Base-by-base conservation (phyloP, 2,797 vertebrate genomes). In the Pangasius djambal region DNA sequence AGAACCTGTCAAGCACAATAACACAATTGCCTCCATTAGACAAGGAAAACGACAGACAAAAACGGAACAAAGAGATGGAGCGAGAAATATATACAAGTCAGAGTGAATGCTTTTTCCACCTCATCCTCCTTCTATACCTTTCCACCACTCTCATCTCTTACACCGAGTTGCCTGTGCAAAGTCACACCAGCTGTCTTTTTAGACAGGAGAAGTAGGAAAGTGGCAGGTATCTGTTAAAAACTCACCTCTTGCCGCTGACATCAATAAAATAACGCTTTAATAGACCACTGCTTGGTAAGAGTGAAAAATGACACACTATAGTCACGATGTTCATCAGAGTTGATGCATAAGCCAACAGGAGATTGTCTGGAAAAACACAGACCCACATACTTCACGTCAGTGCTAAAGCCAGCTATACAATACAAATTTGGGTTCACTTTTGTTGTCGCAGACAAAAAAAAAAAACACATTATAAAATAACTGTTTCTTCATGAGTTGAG, bases 1-100 rank as follows among this genome's bases (percentile, higher is more conserved):
- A 97, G 97, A 97, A 96, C 94, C 97, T 97, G 97, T 97, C 97
- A 97, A 96, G 97, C 94, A 96, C 94, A 95, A 97, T 97, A 96
- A 91, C 95, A 97, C 94, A 95, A 96, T 95, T 95, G 94, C 95
- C 95, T 95, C 95, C 94, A 96, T 96, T 96, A 89, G 92, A 93
- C 95, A 95, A 95, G 95, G 93, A 95, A 83, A 96, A 95, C 92
- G 67, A 74, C 95, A 94, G 94, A 88, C 93, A 92, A 92, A 91
- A 95, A 95, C 93, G 94, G 96, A 57, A 52, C n/a, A 63, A 9
- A 44, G 22, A 48, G 37, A 63, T 1, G 94, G 91, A 55, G 15
- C 83, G 52, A 59, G 48, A 55, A 40, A 74, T 6, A 40, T 1
- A 10, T 86, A 59, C 34, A 44, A 67, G 44, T 65, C 59, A 50